Evolutionary conservation across 2,888 invertebrate species (phyloP).

Genomic region (Arctia plantaginis): DNA sequence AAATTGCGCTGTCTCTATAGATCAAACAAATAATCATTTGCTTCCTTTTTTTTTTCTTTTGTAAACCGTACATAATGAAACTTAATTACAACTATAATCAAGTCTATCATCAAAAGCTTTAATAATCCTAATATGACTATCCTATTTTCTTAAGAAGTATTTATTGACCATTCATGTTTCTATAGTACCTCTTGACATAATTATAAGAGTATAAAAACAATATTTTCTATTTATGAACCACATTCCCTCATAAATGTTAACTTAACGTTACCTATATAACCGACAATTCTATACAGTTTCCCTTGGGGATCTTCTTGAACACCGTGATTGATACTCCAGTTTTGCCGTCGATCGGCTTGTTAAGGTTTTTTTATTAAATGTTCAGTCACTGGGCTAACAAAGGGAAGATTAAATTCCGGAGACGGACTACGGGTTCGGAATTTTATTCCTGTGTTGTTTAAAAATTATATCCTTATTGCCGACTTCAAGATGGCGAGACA

Average conservation of each 20-base stretch:
- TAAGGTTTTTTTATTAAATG: constrained; percentile 29
- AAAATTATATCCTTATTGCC: constrained; percentile 23
- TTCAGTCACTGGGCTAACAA: constrained; percentile 34
- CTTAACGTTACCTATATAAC: not conserved
- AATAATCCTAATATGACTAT: too few species aligned
- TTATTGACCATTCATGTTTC: not conserved
- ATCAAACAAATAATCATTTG: too few species aligned
- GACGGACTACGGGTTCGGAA: constrained; percentile 23
- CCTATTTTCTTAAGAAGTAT: too few species aligned
- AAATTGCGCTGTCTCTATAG: too few species aligned
- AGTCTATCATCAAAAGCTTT: too few species aligned
- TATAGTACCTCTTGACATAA: not conserved
- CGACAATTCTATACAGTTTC: constrained; percentile 10
- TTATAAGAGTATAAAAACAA: not conserved
- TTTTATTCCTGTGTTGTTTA: constrained; percentile 46
- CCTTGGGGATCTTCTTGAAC: not conserved
- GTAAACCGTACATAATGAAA: too few species aligned
- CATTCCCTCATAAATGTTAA: not conserved
- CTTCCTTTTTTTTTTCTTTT: too few species aligned
- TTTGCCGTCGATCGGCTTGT: constrained; percentile 21
- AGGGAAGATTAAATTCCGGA: constrained; percentile 52
- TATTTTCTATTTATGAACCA: not conserved
- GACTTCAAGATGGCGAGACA: not conserved
- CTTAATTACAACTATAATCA: too few species aligned
- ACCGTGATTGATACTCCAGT: constrained; percentile 23